Conservation (phyloP, 2,888 invertebrate genomes). For the Xestia rhomboidea region DNA sequence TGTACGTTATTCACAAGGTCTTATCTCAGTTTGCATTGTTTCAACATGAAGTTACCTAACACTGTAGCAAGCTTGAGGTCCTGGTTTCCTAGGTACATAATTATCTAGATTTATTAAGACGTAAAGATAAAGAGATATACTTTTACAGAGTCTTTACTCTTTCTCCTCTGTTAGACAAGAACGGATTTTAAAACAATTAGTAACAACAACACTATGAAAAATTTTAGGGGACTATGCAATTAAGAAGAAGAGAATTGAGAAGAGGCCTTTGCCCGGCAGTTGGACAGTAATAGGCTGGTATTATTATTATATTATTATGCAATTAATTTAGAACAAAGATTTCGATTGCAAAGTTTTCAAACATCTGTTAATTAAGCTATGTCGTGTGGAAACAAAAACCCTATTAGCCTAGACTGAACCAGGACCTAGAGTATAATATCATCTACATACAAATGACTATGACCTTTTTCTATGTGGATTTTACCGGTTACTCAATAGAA, state of each 20-base stretch:
- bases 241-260: too few species aligned
- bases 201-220: too few species aligned
- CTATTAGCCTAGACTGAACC: not conserved
- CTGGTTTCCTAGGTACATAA: not conserved
- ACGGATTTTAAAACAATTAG: not conserved
- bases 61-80: not conserved
- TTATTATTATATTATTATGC: too few species aligned
- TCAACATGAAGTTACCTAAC: conserved; percentile 6
- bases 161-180: too few species aligned
- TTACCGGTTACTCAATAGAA: conserved; percentile 22
- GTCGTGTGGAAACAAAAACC: not conserved
- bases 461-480: conserved; percentile 17
- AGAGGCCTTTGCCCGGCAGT: too few species aligned
- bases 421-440: conserved; percentile 4
- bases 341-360: not conserved
- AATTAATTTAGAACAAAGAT: not conserved
- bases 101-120: not conserved
- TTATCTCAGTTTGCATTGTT: conserved; percentile 35
- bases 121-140: not conserved
- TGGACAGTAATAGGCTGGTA: too few species aligned
- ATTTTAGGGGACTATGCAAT: not conserved
- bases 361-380: not conserved
- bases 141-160: not conserved
- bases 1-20: not conserved
- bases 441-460: conserved; percentile 29